These are phyloP conservation scores for Dendrocincla fuliginosa DNA, from an alignment of 2,797 vertebrate genomes.

Conservation along the genomic window DNA sequence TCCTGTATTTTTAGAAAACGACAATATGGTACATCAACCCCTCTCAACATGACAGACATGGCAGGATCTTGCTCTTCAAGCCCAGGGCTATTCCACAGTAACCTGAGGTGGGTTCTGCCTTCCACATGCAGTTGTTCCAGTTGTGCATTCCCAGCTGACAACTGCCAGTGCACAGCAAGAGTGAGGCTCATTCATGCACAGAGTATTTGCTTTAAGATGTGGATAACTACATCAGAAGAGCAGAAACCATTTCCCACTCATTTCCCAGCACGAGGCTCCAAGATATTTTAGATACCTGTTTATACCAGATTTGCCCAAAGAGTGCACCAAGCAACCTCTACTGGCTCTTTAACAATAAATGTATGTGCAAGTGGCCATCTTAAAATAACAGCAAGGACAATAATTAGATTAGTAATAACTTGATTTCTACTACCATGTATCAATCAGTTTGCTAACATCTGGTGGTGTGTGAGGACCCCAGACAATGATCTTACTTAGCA, in stretches of 20 bases:
- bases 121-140: background rate
- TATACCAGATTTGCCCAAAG: background rate
- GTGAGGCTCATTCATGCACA: background rate
- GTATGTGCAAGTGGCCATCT: background rate
- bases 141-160: background rate
- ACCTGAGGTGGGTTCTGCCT: background rate
- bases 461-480: background rate
- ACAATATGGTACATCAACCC: background rate
- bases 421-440: constrained; percentile 6
- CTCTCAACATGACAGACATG: background rate
- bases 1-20: background rate
- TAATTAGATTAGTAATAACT: background rate
- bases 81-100: background rate
- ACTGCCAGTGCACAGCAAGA: background rate
- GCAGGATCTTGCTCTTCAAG: background rate
- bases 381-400: constrained; percentile 12
- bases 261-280: background rate
- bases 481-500: background rate
- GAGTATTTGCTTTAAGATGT: background rate
- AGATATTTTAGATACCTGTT: background rate
- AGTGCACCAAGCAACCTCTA: background rate
- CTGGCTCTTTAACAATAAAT: background rate
- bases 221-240: background rate
- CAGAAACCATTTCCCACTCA: background rate
- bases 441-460: background rate